Conservation (phyloP, 2,888 invertebrate species). For the Drosophila longiperda region DNA sequence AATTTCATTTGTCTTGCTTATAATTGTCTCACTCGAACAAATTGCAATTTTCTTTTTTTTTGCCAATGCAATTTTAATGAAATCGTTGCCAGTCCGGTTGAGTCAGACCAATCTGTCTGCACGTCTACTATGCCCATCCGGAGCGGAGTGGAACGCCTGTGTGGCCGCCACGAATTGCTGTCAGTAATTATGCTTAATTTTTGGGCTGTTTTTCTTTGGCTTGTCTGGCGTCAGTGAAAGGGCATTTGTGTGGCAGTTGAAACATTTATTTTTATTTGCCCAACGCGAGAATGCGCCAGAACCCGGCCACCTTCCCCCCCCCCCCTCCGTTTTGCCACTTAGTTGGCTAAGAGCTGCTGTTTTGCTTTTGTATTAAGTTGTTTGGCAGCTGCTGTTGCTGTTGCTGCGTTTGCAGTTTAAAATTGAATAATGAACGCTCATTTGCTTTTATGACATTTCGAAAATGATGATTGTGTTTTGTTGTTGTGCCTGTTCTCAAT, state of each 20-base stretch:
- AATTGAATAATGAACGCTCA: constrained; percentile 79
- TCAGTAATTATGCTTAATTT: constrained; percentile 81
- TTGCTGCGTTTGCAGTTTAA: constrained; percentile 67
- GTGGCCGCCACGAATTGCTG: constrained; percentile 77
- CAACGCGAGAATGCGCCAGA: constrained; percentile 22
- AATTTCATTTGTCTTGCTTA: constrained; percentile 82
- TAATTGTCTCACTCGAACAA: constrained; percentile 80
- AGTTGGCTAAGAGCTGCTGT: constrained; percentile 32
- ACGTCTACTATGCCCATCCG: constrained; percentile 43
- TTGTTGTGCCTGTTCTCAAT: not conserved
- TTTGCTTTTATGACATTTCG: constrained; percentile 82
- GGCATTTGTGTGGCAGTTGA: constrained; percentile 72
- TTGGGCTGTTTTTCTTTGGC: constrained; percentile 33
- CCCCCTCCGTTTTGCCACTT: not conserved
- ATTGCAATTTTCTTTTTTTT: constrained; percentile 60
- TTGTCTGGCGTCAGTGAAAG: constrained; percentile 54
- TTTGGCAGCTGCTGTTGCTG: constrained; percentile 73
- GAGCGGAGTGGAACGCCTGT: constrained; percentile 45
- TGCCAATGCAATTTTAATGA: constrained; percentile 76
- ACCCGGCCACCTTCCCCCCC: not conserved
- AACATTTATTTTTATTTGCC: constrained; percentile 72
- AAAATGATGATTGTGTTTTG: constrained; percentile 77
- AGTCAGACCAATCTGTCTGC: constrained; percentile 53
- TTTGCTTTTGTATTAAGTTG: constrained; percentile 71
- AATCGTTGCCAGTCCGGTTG: constrained; percentile 64